These are phyloP conservation scores for Rhinogobius similis DNA, from an alignment of 2,113 vertebrate genomes.

Conservation along the genomic window DNA sequence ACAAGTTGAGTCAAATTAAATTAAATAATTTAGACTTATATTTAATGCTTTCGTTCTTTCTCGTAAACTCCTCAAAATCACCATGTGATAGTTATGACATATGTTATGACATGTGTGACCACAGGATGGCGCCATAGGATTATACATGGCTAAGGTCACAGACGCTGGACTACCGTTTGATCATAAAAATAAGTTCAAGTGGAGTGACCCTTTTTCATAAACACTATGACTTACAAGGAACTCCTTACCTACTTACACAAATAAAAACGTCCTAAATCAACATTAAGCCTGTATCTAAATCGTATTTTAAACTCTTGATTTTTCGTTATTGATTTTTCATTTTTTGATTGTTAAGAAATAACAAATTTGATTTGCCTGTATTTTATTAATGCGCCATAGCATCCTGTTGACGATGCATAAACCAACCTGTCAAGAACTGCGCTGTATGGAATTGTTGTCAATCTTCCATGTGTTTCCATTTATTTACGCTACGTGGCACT, in stretches of 20 bases:
- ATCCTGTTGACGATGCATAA: neutral
- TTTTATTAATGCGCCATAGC: neutral
- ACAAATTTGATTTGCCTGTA: neutral
- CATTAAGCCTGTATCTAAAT: too few relatives aligned
- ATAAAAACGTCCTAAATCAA: too few relatives aligned
- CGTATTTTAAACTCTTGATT: too few relatives aligned
- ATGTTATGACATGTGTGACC: slow-evolving; percentile 8
- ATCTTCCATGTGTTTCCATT: slow-evolving; percentile 29
- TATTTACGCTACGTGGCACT: slow-evolving; percentile 61
- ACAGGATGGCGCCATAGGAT: slow-evolving; percentile 68
- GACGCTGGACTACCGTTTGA: neutral
- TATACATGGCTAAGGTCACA: neutral
- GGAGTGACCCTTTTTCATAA: neutral
- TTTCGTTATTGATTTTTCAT: too few relatives aligned
- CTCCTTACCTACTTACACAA: too few relatives aligned
- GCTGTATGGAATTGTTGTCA: slow-evolving; percentile 2
- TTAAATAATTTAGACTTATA: neutral
- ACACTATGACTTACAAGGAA: too few relatives aligned
- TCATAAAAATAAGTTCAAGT: neutral
- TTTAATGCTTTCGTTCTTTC: neutral
- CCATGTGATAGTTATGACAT: neutral
- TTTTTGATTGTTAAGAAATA: too few relatives aligned
- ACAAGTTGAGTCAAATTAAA: neutral
- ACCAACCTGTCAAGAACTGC: neutral
- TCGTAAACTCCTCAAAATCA: neutral